Evolutionary conservation across 2,797 vertebrate species (phyloP).

Genomic region (Garrulus glandarius): DNA sequence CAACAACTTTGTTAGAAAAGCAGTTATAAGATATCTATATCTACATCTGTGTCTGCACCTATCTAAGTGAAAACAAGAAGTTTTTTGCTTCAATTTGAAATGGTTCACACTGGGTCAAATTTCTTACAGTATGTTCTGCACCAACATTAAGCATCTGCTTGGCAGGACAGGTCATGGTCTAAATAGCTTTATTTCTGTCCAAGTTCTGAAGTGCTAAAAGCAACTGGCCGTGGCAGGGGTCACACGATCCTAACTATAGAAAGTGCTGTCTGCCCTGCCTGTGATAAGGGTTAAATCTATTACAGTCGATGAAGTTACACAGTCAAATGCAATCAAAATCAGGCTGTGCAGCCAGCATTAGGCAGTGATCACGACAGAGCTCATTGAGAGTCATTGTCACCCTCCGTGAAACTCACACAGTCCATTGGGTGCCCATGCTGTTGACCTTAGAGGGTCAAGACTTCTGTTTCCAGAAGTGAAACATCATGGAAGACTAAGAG

Average conservation of each 20-base stretch:
- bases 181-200: background rate
- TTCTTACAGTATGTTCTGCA: background rate
- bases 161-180: background rate
- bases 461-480: background rate
- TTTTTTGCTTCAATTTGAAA: background rate
- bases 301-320: background rate
- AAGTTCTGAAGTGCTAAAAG: background rate
- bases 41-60: background rate
- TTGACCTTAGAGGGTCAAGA: background rate
- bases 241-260: background rate
- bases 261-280: background rate
- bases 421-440: background rate
- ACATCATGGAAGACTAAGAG: background rate
- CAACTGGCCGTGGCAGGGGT: background rate
- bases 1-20: background rate
- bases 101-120: background rate
- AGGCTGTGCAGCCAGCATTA: background rate
- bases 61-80: background rate
- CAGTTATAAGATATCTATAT: background rate
- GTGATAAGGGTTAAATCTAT: conserved; percentile 3
- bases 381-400: background rate
- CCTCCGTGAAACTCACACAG: background rate
- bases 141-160: background rate
- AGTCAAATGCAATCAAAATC: conserved; percentile 33
- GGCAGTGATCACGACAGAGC: background rate